Conservation (phyloP, 1,140 invertebrate genomes). For the Ceratosolen solmsi region DNA sequence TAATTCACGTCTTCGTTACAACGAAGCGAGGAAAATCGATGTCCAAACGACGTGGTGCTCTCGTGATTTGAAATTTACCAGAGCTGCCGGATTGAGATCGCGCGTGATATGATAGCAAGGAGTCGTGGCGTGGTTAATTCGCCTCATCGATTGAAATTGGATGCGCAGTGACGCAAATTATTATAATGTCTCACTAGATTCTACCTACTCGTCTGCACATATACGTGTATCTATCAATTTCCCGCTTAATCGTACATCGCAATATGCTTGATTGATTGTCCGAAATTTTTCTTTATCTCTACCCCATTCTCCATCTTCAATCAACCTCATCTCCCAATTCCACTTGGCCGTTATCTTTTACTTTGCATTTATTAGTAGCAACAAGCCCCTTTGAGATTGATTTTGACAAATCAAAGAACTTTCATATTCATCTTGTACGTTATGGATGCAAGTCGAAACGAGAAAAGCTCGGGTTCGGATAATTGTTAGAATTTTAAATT, state of each 20-base stretch:
- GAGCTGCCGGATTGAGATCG: background rate
- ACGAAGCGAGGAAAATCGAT: conserved; percentile 33
- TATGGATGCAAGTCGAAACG: too few relatives aligned
- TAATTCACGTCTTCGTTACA: conserved; percentile 40
- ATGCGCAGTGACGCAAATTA: conserved; percentile 69
- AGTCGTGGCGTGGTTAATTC: conserved; percentile 52
- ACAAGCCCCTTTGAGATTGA: background rate
- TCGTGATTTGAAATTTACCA: conserved; percentile 10
- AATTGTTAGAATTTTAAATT: too few relatives aligned
- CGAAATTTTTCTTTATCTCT: background rate
- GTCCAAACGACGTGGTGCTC: background rate
- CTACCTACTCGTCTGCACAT: background rate
- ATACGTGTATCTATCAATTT: background rate
- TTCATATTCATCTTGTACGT: background rate
- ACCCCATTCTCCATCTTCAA: background rate
- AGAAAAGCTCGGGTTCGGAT: too few relatives aligned
- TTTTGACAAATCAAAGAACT: background rate
- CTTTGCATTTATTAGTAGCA: background rate
- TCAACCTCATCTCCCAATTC: too few relatives aligned
- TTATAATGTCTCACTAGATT: conserved; percentile 63
- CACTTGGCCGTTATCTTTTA: background rate
- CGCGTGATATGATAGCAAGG: conserved; percentile 35
- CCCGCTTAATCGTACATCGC: background rate
- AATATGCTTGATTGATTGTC: background rate
- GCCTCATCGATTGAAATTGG: conserved; percentile 64